These are phyloP conservation scores for Papilio xuthus DNA, from an alignment of 1,140 invertebrate genomes.

Conservation along the genomic window DNA sequence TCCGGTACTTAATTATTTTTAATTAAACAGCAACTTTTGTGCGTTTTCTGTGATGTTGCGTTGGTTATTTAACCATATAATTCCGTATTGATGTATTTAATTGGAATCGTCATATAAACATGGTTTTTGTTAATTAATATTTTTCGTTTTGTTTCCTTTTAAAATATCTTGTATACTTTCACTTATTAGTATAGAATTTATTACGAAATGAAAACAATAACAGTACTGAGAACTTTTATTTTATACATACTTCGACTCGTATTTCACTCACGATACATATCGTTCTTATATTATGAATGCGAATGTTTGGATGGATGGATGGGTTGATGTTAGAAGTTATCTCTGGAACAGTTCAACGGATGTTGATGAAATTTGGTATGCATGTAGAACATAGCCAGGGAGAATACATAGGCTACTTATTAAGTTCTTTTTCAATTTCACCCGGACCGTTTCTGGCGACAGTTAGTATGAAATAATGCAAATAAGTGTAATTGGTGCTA, in stretches of 20 bases:
- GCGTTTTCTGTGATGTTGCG: not conserved
- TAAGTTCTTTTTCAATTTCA: too few species aligned
- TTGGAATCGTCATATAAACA: not conserved
- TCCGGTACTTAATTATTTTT: constrained; percentile 50
- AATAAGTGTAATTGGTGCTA: not conserved
- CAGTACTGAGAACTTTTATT: not conserved
- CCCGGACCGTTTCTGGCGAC: too few species aligned
- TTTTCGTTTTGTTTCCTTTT: not conserved
- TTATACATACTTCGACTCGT: not conserved
- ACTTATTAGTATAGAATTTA: not conserved
- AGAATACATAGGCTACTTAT: too few species aligned
- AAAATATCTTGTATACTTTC: not conserved
- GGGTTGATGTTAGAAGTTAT: too few species aligned
- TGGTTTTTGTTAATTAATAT: too few species aligned
- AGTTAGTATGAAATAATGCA: not conserved
- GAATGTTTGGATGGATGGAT: too few species aligned
- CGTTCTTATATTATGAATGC: too few species aligned
- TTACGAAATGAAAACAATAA: not conserved
- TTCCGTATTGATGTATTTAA: not conserved
- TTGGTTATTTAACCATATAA: not conserved
- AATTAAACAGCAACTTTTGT: constrained; percentile 45
- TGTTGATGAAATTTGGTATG: too few species aligned
- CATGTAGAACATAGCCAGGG: too few species aligned
- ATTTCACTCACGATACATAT: not conserved
- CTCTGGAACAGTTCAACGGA: too few species aligned